Conservation (phyloP, 2,888 invertebrate species). For the Emmelina monodactyla region DNA sequence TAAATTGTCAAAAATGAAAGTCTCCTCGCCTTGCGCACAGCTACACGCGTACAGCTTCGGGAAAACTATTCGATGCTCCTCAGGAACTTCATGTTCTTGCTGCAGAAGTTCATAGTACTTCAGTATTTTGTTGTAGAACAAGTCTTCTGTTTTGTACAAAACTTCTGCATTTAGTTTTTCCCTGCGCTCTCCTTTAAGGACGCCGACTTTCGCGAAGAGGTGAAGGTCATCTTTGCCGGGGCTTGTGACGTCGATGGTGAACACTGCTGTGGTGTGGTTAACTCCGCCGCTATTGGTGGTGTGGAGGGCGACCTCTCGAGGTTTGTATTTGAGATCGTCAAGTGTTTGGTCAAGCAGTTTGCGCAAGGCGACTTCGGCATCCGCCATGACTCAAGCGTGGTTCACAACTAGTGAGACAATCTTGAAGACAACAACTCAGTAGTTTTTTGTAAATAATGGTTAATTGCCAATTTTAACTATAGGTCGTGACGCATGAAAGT, state of each 20-base stretch:
- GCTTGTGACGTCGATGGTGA: slow-evolving; percentile 17
- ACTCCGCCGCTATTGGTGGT: slow-evolving; percentile 28
- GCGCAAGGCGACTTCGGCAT: slow-evolving; percentile 22
- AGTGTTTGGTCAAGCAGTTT: slow-evolving; percentile 21
- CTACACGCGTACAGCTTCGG: slow-evolving; percentile 25
- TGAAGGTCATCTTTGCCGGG: slow-evolving; percentile 18
- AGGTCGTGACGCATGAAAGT: no score
- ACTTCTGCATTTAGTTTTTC: slow-evolving; percentile 14
- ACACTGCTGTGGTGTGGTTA: slow-evolving; percentile 29
- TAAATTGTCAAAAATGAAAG: slow-evolving; percentile 32
- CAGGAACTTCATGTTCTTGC: slow-evolving; percentile 14
- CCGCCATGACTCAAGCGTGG: no score
- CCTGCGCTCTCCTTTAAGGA: slow-evolving; percentile 20
- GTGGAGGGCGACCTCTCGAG: slow-evolving; percentile 18
- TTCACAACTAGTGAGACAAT: no score
- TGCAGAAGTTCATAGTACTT: slow-evolving; percentile 20
- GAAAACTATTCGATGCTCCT: slow-evolving; percentile 19
- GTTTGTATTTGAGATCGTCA: slow-evolving; percentile 17
- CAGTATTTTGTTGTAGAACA: slow-evolving; percentile 20
- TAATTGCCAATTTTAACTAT: no score
- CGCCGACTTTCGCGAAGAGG: slow-evolving; percentile 32
- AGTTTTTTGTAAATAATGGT: no score
- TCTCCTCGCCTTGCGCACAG: slow-evolving; percentile 22
- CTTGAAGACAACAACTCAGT: no score
- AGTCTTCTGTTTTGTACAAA: slow-evolving; percentile 21